Conservation (phyloP, 92 coral and sea anemone species). For the Hydrozoanthus gracilis region DNA sequence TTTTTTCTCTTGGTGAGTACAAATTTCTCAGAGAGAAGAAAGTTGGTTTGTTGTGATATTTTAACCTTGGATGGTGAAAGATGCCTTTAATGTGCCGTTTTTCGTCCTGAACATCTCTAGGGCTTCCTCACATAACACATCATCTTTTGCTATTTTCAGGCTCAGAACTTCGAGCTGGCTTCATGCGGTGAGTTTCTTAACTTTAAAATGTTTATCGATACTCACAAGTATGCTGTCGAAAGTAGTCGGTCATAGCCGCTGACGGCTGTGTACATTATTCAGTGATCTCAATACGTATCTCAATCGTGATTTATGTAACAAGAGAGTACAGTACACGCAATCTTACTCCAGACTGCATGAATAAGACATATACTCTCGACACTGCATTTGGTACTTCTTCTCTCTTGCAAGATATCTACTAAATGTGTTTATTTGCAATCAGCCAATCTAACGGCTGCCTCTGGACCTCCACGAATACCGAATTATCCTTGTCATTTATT, state of each 20-base stretch:
- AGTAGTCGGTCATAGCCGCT: not conserved
- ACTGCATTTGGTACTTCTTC: not conserved
- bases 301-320: too few relatives aligned
- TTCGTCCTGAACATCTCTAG: not conserved
- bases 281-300: not conserved
- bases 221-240: not conserved
- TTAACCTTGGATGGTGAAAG: not conserved
- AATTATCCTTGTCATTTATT: not conserved
- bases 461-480: slow-evolving; percentile 21
- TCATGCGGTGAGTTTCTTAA: slow-evolving; percentile 39
- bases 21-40: not conserved
- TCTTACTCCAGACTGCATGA: too few relatives aligned
- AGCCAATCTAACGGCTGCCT: not conserved
- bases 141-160: slow-evolving; percentile 12
- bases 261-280: slow-evolving; percentile 4
- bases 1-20: slow-evolving; percentile 20
- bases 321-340: too few relatives aligned
- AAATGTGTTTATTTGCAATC: not conserved
- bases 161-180: not conserved
- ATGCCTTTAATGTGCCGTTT: not conserved
- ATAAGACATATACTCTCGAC: too few relatives aligned
- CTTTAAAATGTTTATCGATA: not conserved
- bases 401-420: not conserved
- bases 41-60: not conserved
- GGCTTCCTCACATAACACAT: not conserved